Evolutionary conservation across 2,797 vertebrate species (phyloP), one percentile per base, ranked within the genome.

Genomic region (Tenualosa thibaudeaui): DNA sequence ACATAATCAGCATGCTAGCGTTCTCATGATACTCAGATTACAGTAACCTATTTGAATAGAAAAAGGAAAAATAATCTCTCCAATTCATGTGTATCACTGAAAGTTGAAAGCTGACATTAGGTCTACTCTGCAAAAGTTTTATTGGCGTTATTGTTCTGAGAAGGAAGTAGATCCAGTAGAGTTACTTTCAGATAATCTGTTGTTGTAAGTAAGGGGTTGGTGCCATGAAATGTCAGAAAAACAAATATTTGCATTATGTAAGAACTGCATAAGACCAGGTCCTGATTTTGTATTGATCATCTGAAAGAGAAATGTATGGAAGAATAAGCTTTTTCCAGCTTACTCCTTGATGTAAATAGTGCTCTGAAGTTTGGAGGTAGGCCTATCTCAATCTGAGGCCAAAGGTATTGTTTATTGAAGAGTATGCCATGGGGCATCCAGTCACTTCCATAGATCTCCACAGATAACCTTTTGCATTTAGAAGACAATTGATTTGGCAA

Each of bases 321-420:
- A 60, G 3, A 60, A n/a, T 60, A 60, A 60, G 46, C 46, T 46
- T 46, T 7, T 46, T 7, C 46, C 7, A 46, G 31, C 3, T 1
- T 75, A 24, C 24, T 26, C 60, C 68, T 75, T 75, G 68, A 43
- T 19, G 31, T 75, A 17, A 40, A 40, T 12, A 3, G 40, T 26
- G 68, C 40, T 24, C 22, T 62, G 22, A 7, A 9, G n/a, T 24
- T 62, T 9, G 26, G 62, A 31, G 3, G 62, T 68, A 24, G 13
- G 31, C 31, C 31, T 31, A 31, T 31, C 24, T 68, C 62, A 19
- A 37, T 31, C 8, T 12, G 62, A 5, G 68, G 31, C 17, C 68
- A 75, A 75, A 75, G 68, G 68, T 75, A 40, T 75, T 75, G 68
- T 75, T 75, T 75, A 43, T 15, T 40, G 68, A 75, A 31, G 9